A percentile compares a stretch with the other conserved stretches of the same genome.
These are phyloP conservation scores for Agrypnia vestita DNA, from an alignment of 1,140 invertebrate genomes.

Conservation along the genomic window DNA sequence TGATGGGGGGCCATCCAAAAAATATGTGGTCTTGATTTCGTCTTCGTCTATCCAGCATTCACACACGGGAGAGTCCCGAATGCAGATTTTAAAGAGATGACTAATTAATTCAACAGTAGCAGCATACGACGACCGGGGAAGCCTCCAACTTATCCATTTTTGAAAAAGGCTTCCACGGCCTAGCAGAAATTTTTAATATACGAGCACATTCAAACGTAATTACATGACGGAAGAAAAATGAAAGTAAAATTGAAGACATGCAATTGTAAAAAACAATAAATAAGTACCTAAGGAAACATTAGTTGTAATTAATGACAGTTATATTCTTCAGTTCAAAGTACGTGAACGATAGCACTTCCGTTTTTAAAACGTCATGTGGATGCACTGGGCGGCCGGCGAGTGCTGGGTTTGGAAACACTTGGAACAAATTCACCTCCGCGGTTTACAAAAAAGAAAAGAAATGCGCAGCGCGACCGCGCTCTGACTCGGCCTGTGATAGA, in stretches of 20 bases:
- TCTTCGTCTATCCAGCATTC: too few relatives aligned
- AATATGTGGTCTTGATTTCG: too few relatives aligned
- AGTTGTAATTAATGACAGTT: constrained; percentile 39
- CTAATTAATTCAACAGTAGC: too few relatives aligned
- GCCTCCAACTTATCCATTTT: too few relatives aligned
- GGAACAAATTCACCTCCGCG: constrained; percentile 47
- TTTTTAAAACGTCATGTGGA: constrained; percentile 49
- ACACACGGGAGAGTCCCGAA: too few relatives aligned
- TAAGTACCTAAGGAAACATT: constrained; percentile 48
- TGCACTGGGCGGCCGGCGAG: constrained; percentile 38
- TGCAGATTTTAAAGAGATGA: too few relatives aligned
- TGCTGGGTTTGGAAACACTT: constrained; percentile 40
- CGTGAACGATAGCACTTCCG: constrained; percentile 29
- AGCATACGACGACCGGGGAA: too few relatives aligned
- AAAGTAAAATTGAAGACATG: constrained; percentile 44
- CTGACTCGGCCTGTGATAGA: constrained; percentile 48
- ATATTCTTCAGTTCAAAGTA: constrained; percentile 40
- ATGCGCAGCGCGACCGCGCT: constrained; percentile 46
- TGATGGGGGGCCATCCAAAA: too few relatives aligned
- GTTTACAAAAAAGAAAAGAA: constrained; percentile 39
- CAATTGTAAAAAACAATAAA: constrained; percentile 22
- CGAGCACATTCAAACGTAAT: constrained; percentile 16
- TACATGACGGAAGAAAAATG: constrained; percentile 13
- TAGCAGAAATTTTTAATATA: too few relatives aligned
- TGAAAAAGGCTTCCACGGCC: too few relatives aligned